Evolutionary conservation across 2,888 invertebrate species (phyloP), one percentile per base, ranked within the genome.

Genomic region (Yponomeuta sedellus): DNA sequence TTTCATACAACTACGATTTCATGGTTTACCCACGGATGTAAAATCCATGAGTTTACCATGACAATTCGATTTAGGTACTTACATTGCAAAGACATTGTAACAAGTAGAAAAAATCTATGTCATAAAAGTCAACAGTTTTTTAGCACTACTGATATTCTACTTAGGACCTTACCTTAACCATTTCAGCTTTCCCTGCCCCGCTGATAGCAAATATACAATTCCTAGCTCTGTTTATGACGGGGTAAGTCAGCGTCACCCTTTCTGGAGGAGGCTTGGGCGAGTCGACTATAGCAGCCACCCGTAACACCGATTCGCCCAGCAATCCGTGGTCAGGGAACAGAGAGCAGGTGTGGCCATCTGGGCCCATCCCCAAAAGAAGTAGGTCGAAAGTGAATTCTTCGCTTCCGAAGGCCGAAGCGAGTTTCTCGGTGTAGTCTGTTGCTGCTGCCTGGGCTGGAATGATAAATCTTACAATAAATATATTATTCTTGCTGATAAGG

Each of bases 281-380:
- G 87, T 99, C 97, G 0, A 93, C 93, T 68, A 99, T 96, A 0
- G 96, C 89, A 10, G 97, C 96, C 22, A 99, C 95, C 91, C 96
- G 94, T 63, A 93, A 82, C 0, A 80, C 79, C 0, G 81, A 90
- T 77, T 96, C 96, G 0, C 93, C 79, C 1, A 97, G 85, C 10
- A 95, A 80, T 0, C 87, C 82, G 80, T 97, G 97, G 0, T 93
- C 94, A 0, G 99, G 99, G 86, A 99, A 99, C 19, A 99, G 86
- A 0, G 99, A 99, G 79, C 98, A 98, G 0, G 99, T 99, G 84
- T 99, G 99, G 0, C 99, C 99, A 80, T 99, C 99, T 0, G 98
- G 99, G 0, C 99, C 99, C 94, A 99, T 96, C 16, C 99, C 99
- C 25, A 99, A 91, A 11, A 99, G 90, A 0, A 99, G 88, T 64